Percentiles rank a stretch among this genome's conserved stretches.
These are phyloP conservation scores for Spisula solida DNA, from an alignment of 2,888 invertebrate species.

Conservation along the genomic window DNA sequence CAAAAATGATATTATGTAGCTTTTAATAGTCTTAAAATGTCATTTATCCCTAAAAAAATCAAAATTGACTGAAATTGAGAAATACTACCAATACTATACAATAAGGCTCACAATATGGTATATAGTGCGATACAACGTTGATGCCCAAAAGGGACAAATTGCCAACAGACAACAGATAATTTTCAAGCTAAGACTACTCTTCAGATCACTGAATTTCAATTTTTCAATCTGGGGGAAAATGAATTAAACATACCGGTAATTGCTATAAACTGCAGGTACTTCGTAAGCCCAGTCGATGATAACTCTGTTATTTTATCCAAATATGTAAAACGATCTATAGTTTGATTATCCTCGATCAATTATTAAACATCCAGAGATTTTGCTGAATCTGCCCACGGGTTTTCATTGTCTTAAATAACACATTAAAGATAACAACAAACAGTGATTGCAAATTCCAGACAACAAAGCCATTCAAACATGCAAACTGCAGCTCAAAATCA, in stretches of 20 bases:
- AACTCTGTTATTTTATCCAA: neutral
- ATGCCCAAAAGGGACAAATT: neutral
- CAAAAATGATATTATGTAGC: neutral
- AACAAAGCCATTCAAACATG: conserved; percentile 5
- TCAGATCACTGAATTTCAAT: neutral
- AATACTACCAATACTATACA: neutral
- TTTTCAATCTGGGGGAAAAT: neutral
- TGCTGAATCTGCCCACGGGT: neutral
- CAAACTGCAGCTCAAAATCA: conserved; percentile 26
- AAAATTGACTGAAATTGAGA: neutral
- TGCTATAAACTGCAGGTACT: neutral
- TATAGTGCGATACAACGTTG: no score
- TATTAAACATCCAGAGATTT: neutral
- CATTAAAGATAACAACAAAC: conserved; percentile 1
- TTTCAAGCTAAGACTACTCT: neutral
- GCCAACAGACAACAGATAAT: neutral
- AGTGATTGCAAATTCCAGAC: neutral
- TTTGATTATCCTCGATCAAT: neutral
- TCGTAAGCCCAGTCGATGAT: neutral
- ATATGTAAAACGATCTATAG: neutral
- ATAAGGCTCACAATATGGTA: no score
- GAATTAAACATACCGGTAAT: neutral
- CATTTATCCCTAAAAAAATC: neutral
- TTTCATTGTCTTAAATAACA: conserved; percentile 12
- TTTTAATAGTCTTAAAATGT: neutral